Evolutionary conservation across 2,113 vertebrate genomes (phyloP).

Genomic region (Carollia perspicillata): DNA sequence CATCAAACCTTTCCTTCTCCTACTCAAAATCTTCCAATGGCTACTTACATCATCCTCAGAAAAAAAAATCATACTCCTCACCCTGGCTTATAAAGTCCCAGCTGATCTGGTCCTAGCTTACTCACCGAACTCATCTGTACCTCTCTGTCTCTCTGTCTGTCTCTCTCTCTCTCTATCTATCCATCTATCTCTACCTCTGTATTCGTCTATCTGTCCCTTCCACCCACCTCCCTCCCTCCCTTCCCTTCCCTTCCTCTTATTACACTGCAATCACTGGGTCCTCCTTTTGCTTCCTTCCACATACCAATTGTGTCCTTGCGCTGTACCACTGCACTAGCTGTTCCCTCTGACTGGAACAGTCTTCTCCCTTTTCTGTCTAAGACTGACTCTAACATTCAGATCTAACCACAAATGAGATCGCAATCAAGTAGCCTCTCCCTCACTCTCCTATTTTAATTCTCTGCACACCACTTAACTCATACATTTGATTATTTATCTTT

Average conservation of each 20-base stretch:
- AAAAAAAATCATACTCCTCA: slow-evolving; percentile 13
- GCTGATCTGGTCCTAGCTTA: background rate
- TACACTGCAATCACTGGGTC: background rate
- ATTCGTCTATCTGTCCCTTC: background rate
- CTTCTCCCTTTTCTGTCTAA: slow-evolving; percentile 21
- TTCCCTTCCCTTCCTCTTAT: background rate
- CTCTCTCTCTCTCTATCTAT: background rate
- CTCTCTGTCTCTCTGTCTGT: background rate
- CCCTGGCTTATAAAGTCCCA: background rate
- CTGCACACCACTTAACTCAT: background rate
- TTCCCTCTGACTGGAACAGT: background rate
- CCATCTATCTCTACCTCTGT: background rate
- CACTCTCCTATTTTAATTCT: slow-evolving; percentile 22
- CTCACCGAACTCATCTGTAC: background rate
- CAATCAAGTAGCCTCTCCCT: background rate
- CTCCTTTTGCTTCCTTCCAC: background rate
- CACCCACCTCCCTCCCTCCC: background rate
- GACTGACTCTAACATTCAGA: background rate
- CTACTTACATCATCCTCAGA: background rate
- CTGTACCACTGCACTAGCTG: background rate
- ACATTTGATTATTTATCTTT: background rate
- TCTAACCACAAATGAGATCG: background rate
- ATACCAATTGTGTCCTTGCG: background rate
- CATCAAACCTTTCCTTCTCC: background rate
- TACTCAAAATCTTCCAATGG: background rate